These are phyloP conservation scores for Pangasianodon gigas DNA, from an alignment of 2,113 vertebrate species.

Conservation along the genomic window DNA sequence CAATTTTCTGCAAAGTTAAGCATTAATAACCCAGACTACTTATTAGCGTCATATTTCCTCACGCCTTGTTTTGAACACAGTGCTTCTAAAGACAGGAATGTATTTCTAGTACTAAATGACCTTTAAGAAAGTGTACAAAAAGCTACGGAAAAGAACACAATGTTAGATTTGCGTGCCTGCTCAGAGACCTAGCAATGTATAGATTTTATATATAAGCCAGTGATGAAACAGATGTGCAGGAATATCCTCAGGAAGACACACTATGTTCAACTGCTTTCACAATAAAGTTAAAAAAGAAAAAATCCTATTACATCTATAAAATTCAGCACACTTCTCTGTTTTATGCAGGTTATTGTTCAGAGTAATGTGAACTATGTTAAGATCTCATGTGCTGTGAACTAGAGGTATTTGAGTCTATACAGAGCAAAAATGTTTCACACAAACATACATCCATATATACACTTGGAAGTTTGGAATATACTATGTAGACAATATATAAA, in stretches of 20 bases:
- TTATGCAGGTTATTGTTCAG: too few species aligned
- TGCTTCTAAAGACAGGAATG: background rate
- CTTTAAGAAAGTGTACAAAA: background rate
- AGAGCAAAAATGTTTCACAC: too few species aligned
- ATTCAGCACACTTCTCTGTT: background rate
- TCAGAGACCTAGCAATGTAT: background rate
- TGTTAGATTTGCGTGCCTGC: slow-evolving; percentile 3
- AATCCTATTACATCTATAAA: background rate
- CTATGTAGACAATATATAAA: background rate
- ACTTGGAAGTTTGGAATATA: too few species aligned
- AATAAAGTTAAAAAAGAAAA: background rate
- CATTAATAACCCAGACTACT: slow-evolving; percentile 32
- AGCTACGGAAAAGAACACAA: background rate
- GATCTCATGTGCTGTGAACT: background rate
- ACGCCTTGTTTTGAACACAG: slow-evolving; percentile 13
- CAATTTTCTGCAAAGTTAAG: slow-evolving; percentile 54
- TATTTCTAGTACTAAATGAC: background rate
- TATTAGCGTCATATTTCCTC: slow-evolving; percentile 33
- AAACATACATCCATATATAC: too few species aligned
- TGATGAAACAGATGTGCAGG: background rate
- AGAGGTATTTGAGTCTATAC: background rate
- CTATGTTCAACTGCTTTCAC: background rate
- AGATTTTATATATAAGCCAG: background rate
- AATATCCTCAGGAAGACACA: background rate
- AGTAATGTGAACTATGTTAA: background rate